These are phyloP conservation scores for Albula glossodonta DNA, from an alignment of 2,113 vertebrate species.

Conservation along the genomic window DNA sequence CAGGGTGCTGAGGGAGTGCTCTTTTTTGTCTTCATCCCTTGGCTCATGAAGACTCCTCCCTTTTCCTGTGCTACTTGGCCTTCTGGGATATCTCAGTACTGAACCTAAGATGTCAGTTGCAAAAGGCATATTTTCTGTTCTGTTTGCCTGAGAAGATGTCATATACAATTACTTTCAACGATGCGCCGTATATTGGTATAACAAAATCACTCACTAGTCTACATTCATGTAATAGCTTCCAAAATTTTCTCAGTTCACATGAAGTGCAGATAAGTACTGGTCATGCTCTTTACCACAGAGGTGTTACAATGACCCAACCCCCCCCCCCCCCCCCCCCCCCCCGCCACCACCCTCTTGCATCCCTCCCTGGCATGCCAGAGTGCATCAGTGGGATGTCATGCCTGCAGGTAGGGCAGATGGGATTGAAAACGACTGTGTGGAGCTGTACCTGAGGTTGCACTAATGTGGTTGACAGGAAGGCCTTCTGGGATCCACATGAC, in stretches of 20 bases:
- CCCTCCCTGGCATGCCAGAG: not conserved
- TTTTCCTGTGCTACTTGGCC: no score
- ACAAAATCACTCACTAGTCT: not conserved
- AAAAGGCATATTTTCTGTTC: not conserved
- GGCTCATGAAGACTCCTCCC: no score
- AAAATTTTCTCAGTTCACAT: not conserved
- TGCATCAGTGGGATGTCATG: conserved; percentile 34
- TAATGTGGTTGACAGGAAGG: conserved; percentile 34
- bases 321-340: no score
- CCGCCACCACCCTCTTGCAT: not conserved
- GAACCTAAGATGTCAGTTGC: no score
- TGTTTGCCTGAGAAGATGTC: not conserved
- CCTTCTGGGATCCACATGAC: conserved; percentile 32
- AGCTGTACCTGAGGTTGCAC: conserved; percentile 27
- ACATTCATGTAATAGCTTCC: not conserved
- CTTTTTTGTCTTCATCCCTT: no score
- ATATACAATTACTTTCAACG: not conserved
- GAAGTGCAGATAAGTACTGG: not conserved
- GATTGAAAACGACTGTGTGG: conserved; percentile 17
- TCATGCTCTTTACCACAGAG: not conserved
- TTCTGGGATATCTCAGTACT: no score
- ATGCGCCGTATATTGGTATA: not conserved
- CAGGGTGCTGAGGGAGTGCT: no score
- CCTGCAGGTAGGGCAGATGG: conserved; percentile 28
- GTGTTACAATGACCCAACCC: not conserved